A percentile compares a stretch with the other conserved stretches of the same genome.
Conservation (phyloP, 2,797 vertebrate species). For the Phoxinus dragarum region DNA sequence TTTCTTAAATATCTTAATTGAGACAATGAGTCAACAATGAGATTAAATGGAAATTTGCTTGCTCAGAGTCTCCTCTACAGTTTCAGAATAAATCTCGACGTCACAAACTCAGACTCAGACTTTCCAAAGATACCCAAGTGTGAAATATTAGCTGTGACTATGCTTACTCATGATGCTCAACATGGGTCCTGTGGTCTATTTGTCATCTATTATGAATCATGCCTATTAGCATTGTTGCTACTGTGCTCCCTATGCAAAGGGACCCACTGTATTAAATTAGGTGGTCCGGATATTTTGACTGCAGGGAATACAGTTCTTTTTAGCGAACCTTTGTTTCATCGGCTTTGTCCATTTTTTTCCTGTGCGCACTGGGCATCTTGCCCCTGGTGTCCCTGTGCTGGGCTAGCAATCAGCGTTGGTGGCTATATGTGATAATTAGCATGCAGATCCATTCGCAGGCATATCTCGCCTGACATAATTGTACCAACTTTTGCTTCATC, state of each 20-base stretch:
- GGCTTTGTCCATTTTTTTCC: background rate
- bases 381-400: constrained; percentile 5
- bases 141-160: constrained; percentile 15
- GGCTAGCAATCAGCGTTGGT: constrained; percentile 20
- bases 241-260: background rate
- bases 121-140: background rate
- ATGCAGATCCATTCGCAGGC: constrained; percentile 16
- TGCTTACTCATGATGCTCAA: constrained; percentile 25
- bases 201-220: constrained; percentile 27
- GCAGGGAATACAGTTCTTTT: constrained; percentile 16
- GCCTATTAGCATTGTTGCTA: background rate
- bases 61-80: background rate
- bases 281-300: background rate
- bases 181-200: constrained; percentile 26
- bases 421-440: constrained; percentile 30
- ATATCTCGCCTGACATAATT: background rate
- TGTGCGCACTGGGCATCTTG: background rate
- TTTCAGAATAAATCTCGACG: background rate
- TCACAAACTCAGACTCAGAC: background rate
- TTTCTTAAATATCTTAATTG: background rate
- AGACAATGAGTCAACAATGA: background rate
- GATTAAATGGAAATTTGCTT: background rate
- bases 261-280: background rate
- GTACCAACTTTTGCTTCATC: constrained; percentile 6
- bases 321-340: background rate